Percentiles rank a stretch among this genome's conserved stretches.
These are phyloP conservation scores for Orcinus orca DNA, from an alignment of 2,113 vertebrate species.

Conservation along the genomic window DNA sequence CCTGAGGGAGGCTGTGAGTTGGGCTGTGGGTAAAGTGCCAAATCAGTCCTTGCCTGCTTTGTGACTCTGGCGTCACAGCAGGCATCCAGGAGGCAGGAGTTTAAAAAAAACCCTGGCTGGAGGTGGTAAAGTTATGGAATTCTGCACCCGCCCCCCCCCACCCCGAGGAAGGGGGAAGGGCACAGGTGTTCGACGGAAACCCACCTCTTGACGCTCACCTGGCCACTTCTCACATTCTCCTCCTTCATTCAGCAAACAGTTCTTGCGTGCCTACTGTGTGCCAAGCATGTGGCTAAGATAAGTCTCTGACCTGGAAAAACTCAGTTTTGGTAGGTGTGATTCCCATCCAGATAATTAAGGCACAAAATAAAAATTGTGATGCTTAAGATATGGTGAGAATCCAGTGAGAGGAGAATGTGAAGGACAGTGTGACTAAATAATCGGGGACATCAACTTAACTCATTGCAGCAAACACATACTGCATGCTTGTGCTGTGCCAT, in stretches of 20 bases:
- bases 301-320: not conserved
- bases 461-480: not conserved
- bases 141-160: too few relatives aligned
- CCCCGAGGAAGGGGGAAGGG: not conserved
- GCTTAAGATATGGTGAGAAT: not conserved
- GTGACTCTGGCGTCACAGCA: conserved; percentile 21
- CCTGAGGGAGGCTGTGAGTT: not conserved
- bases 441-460: not conserved
- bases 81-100: conserved; percentile 39
- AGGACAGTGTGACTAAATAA: not conserved
- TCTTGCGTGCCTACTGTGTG: not conserved
- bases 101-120: not conserved
- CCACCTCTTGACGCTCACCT: not conserved
- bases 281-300: not conserved
- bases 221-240: not conserved
- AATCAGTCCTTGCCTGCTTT: not conserved
- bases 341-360: not conserved
- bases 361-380: not conserved
- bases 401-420: not conserved
- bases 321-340: not conserved
- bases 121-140: not conserved
- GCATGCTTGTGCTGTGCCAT: rapidly evolving
- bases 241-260: not conserved
- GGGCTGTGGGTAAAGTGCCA: conserved; percentile 51
- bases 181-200: not conserved